Base-by-base conservation (phyloP, 2,113 vertebrate species). In the Pantherophis guttatus region DNA sequence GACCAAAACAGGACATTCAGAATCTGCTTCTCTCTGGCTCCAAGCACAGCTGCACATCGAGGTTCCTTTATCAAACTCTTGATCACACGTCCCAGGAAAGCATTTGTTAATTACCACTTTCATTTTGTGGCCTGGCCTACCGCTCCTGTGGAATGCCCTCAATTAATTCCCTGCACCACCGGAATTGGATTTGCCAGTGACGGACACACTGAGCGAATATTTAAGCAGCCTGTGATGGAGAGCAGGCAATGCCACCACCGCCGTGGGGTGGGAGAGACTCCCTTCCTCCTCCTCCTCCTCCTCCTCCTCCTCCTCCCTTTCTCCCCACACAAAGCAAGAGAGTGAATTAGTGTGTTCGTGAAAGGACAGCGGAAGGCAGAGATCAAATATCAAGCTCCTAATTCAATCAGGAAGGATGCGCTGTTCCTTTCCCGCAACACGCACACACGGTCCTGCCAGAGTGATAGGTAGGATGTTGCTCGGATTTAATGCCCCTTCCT, bases 381-480 rank as follows among this genome's bases (percentile, higher is more conserved):
- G 94, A 96, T 94, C 95, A 94, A 97, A 95, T 96, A 96, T 13
- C 44, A 87, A 26, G 9, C 70, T 39, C 17, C 50, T n/a, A 95
- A 96, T 96, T 97, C 95, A 94, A 96, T 96, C 96, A 94, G 94
- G 62, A 96, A 94, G 95, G 94, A 97, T 91, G 93, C 15, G 92
- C 92, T 93, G 91, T 95, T 94, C 92, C 94, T 91, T 94, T 93
- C 91, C 3, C 3, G 26, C 13, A 55, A 75, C 94, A 90, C 92
- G 93, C 92, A 58, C 90, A 5, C 39, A 15, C 0, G 6, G 19
- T 9, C 29, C 7, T 5, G 23, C 50, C 33, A 44, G 75, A 48
- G 44, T 12, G n/a, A 57, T 85, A 48, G 23, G 92, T 94, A 93
- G 94, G 75, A 95, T 93, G 94, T 91, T 91, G 91, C 62, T 94